Percentiles rank a stretch among this genome's conserved stretches.
Evolutionary conservation across 1,140 invertebrate species (phyloP).

Genomic region (Zelostemma sp.): DNA sequence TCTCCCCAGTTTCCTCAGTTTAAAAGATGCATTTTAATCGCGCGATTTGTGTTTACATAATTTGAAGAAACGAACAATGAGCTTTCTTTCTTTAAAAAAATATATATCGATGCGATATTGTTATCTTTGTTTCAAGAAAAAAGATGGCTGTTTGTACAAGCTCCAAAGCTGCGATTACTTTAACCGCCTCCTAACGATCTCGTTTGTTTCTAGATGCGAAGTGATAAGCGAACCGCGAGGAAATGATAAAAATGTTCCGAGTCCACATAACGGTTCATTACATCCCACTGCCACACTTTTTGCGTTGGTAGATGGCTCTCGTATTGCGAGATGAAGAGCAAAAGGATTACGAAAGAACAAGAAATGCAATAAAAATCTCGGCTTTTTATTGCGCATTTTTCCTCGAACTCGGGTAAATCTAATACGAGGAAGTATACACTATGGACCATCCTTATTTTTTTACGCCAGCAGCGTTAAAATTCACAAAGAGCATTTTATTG

Average conservation of each 20-base stretch:
- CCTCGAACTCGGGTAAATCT: constrained; percentile 14
- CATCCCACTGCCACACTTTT: constrained; percentile 67
- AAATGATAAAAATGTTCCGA: constrained; percentile 60
- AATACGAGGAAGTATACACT: too few relatives aligned
- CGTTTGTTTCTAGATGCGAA: constrained; percentile 38
- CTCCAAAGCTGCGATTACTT: constrained; percentile 18
- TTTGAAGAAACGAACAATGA: too few relatives aligned
- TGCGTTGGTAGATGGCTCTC: constrained; percentile 33
- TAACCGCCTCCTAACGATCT: constrained; percentile 32
- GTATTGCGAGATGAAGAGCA: constrained; percentile 22
- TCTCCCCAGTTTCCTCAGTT: too few relatives aligned
- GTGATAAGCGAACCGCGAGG: constrained; percentile 48
- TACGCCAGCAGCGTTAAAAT: background rate
- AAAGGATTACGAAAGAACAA: constrained; percentile 24
- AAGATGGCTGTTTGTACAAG: too few relatives aligned
- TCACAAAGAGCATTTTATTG: constrained; percentile 10
- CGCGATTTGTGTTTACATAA: too few relatives aligned
- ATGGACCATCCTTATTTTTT: too few relatives aligned
- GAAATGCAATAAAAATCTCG: constrained; percentile 20
- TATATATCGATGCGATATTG: too few relatives aligned
- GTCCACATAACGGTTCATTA: constrained; percentile 60
- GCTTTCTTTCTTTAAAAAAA: too few relatives aligned
- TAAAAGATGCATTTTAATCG: too few relatives aligned
- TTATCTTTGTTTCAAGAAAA: too few relatives aligned
- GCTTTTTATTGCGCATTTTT: background rate